Conservation (phyloP, 2,888 invertebrate species). For the Epinotia ramella region DNA sequence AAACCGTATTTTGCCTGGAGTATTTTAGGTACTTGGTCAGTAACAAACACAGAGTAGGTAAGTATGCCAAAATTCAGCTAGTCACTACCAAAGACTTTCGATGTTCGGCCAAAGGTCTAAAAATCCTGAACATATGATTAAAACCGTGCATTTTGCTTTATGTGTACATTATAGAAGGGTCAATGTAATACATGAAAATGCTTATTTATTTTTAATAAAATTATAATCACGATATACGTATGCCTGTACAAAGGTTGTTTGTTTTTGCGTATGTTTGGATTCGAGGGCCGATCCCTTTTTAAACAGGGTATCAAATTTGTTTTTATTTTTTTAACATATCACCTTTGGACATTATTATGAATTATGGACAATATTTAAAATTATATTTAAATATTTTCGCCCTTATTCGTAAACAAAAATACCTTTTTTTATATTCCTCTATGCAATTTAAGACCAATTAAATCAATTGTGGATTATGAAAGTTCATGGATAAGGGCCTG, state of each 20-base stretch:
- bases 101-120: too few species aligned
- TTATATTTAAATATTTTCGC: slow-evolving; percentile 48
- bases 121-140: background rate
- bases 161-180: slow-evolving; percentile 1
- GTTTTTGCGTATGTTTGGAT: slow-evolving; percentile 47
- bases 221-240: slow-evolving; percentile 57
- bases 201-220: slow-evolving; percentile 46
- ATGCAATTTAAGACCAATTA: slow-evolving; percentile 33
- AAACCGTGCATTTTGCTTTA: background rate
- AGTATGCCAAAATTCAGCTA: too few species aligned
- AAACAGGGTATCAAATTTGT: slow-evolving; percentile 72
- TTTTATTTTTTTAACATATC: slow-evolving; percentile 54
- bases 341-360: slow-evolving; percentile 58
- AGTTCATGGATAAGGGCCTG: slow-evolving; percentile 66
- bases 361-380: slow-evolving; percentile 75
- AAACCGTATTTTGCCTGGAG: too few species aligned
- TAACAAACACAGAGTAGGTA: too few species aligned
- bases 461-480: slow-evolving; percentile 30
- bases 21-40: too few species aligned
- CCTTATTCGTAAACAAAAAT: slow-evolving; percentile 63
- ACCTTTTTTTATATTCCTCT: background rate
- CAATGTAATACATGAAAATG: slow-evolving; percentile 33
- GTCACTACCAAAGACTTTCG: too few species aligned
- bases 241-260: slow-evolving; percentile 56
- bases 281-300: slow-evolving; percentile 57